These are phyloP conservation scores for Lithophane semibrunnea DNA, from an alignment of 2,888 invertebrate species.

Conservation along the genomic window DNA sequence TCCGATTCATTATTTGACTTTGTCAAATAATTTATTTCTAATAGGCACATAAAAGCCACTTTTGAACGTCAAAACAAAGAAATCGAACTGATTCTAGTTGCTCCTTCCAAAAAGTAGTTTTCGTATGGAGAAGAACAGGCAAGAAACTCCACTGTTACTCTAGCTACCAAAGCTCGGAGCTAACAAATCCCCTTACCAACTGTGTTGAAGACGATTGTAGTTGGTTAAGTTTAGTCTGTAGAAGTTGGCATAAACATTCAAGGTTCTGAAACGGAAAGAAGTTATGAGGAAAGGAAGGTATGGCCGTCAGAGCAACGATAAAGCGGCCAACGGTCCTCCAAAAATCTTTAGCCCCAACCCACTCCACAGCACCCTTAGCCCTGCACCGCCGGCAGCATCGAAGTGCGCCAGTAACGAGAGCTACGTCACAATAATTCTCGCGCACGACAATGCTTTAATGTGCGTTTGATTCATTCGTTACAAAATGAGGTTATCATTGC, in stretches of 20 bases:
- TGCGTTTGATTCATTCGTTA: conserved; percentile 89
- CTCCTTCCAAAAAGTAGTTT: too few relatives aligned
- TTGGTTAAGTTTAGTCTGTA: neutral
- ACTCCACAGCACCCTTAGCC: conserved; percentile 69
- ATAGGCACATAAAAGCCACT: too few relatives aligned
- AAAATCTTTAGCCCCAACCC: conserved; percentile 8
- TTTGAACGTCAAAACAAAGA: too few relatives aligned
- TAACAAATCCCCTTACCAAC: too few relatives aligned
- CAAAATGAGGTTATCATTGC: conserved; percentile 90
- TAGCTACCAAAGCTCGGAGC: too few relatives aligned
- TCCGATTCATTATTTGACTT: too few relatives aligned
- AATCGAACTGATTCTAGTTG: too few relatives aligned
- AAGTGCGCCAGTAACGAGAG: conserved; percentile 87
- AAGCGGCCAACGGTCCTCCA: neutral
- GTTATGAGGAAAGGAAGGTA: neutral
- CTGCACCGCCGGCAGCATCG: conserved; percentile 79
- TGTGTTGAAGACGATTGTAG: neutral
- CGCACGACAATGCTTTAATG: conserved; percentile 89
- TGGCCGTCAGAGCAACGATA: neutral
- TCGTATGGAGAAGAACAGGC: too few relatives aligned
- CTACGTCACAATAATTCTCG: conserved; percentile 89
- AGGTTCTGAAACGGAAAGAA: neutral
- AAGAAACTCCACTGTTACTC: too few relatives aligned
- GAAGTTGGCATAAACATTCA: too few relatives aligned
- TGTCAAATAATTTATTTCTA: too few relatives aligned